A percentile compares a stretch with the other conserved stretches of the same genome.
phyloP scores from a whole-genome alignment of 1,140 invertebrate genomes.

The Hyles vespertilio region DNA sequence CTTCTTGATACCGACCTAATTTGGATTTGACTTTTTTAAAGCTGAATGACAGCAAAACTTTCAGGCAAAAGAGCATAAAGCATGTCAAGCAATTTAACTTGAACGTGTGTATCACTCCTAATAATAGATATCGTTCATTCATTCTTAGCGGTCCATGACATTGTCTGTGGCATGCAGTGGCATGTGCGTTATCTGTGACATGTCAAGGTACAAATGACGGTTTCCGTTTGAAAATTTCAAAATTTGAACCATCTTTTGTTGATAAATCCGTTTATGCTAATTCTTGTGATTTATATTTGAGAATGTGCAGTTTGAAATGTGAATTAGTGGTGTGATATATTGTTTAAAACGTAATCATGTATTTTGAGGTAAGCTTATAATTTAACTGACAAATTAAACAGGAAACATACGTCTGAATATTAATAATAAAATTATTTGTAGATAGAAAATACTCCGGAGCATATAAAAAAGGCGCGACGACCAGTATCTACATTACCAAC shows the following conservation, averaged over 20 bases:
- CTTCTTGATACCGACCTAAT: no score
- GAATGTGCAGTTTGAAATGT: conserved; percentile 5
- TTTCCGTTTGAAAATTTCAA: conserved; percentile 9
- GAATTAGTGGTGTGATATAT: not conserved
- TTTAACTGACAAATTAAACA: not conserved
- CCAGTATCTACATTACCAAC: conserved; percentile 22
- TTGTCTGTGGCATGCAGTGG: not conserved
- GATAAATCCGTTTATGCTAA: not conserved
- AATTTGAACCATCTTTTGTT: conserved; percentile 9
- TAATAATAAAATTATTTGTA: conserved; percentile 27
- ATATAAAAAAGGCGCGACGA: conserved; percentile 43
- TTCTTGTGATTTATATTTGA: conserved; percentile 2
- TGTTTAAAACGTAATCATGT: conserved; percentile 29
- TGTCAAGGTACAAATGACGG: no score
- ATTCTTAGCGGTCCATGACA: no score
- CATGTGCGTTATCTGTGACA: no score
- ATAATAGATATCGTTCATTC: no score
- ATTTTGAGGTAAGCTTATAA: conserved; percentile 40
- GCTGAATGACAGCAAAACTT: no score
- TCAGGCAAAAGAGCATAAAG: no score
- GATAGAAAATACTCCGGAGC: conserved; percentile 71
- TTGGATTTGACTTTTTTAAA: no score
- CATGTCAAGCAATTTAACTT: no score
- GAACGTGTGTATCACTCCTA: no score
- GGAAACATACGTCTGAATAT: not conserved